Percentiles rank a stretch among this genome's conserved stretches.
These are phyloP conservation scores for Aotus griseimembra DNA, from an alignment of 2,797 vertebrate species.

Conservation along the genomic window DNA sequence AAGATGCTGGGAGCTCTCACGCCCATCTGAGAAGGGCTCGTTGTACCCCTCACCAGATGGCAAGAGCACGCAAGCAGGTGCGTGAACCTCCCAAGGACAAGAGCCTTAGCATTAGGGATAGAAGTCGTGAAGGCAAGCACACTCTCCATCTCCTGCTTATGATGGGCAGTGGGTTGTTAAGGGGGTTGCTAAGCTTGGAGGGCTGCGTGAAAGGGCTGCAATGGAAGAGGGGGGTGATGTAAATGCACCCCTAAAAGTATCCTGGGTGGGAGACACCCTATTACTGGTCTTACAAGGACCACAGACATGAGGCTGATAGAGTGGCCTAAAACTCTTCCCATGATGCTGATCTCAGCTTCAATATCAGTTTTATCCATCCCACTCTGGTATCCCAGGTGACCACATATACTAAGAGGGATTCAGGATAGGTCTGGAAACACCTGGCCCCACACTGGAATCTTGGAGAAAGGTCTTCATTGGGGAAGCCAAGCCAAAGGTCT, in stretches of 20 bases:
- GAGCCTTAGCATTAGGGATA: neutral
- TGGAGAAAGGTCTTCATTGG: neutral
- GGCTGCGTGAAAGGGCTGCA: neutral
- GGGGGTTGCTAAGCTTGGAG: neutral
- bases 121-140: neutral
- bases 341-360: neutral
- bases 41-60: neutral
- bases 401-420: neutral
- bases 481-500: neutral
- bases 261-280: fast-evolving
- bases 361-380: neutral
- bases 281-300: neutral
- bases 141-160: no score
- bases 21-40: neutral
- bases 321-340: neutral
- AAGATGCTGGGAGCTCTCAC: neutral
- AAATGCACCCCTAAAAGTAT: neutral
- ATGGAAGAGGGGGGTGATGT: neutral
- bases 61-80: neutral
- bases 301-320: neutral
- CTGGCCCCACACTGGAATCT: neutral
- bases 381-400: neutral
- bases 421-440: neutral
- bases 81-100: neutral
- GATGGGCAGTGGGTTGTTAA: neutral